phyloP scores from a whole-genome alignment of 2,797 vertebrate genomes.

The Scyliorhinus canicula region DNA sequence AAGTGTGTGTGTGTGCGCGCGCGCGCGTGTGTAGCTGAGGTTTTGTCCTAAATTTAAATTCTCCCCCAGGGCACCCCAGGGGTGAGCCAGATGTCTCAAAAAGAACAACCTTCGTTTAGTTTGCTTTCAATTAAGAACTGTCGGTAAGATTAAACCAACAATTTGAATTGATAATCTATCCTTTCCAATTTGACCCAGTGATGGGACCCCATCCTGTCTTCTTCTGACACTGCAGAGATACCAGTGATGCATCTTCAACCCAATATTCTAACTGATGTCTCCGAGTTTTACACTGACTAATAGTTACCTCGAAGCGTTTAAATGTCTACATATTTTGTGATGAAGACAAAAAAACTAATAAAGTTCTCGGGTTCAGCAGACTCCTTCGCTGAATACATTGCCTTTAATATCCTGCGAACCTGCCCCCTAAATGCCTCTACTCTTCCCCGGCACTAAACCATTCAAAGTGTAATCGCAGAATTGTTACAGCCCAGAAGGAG shows the following conservation, averaged over 20 bases:
- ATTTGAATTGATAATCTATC: neutral
- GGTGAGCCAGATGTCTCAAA: neutral
- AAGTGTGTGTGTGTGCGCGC: no score
- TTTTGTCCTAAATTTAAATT: neutral
- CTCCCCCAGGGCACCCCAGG: neutral
- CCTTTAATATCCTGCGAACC: neutral
- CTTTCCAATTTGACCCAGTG: neutral
- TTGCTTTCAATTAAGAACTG: neutral
- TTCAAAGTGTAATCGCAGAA: neutral
- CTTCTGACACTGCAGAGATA: neutral
- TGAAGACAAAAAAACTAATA: neutral
- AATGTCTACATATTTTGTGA: neutral
- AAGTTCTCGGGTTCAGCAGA: neutral
- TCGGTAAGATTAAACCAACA: neutral
- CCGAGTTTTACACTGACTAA: neutral
- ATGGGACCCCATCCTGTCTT: neutral
- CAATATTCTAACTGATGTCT: neutral
- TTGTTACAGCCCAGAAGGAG: no score
- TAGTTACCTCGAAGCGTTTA: neutral
- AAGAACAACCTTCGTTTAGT: neutral
- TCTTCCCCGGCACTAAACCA: neutral
- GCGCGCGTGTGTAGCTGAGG: neutral
- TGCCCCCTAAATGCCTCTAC: neutral
- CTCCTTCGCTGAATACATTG: no score
- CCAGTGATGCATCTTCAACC: neutral